These are phyloP conservation scores for Chelonus insularis DNA, from an alignment of 1,140 invertebrate species.

Conservation along the genomic window DNA sequence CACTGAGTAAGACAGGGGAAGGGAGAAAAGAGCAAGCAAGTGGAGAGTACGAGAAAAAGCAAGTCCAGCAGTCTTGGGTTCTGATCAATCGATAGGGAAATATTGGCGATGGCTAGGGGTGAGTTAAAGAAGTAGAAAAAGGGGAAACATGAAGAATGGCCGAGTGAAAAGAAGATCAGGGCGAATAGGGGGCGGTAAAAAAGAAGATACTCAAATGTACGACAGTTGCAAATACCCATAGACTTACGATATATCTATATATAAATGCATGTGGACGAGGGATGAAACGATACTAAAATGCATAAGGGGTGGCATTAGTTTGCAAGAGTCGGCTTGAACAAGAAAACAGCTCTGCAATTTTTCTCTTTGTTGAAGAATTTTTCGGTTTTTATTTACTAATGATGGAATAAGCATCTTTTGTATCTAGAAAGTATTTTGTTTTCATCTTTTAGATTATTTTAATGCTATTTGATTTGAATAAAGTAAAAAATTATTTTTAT, in stretches of 20 bases:
- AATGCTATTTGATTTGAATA: too few relatives aligned
- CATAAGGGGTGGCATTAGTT: conserved; percentile 51
- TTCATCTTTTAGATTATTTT: too few relatives aligned
- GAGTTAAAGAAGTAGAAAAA: conserved; percentile 34
- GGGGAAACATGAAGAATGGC: conserved; percentile 18
- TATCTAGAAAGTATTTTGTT: too few relatives aligned
- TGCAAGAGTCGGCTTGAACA: conserved; percentile 38
- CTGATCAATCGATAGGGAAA: conserved; percentile 60
- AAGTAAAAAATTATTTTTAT: too few relatives aligned
- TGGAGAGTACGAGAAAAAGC: conserved; percentile 32
- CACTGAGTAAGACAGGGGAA: conserved; percentile 29
- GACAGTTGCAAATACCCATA: too few relatives aligned
- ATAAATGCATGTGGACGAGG: not conserved
- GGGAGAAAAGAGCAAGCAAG: conserved; percentile 17
- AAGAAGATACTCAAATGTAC: conserved; percentile 8
- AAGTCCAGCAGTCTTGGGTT: conserved; percentile 9
- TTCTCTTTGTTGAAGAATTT: conserved; percentile 28
- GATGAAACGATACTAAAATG: not conserved
- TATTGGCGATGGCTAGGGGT: conserved; percentile 46
- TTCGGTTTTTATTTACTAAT: not conserved
- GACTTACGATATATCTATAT: not conserved
- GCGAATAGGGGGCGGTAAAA: not conserved
- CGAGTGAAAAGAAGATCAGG: conserved; percentile 7
- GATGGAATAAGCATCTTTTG: too few relatives aligned
- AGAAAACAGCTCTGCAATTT: conserved; percentile 24